A percentile compares a stretch with the other conserved stretches of the same genome.
phyloP scores from a whole-genome alignment of 2,888 invertebrate genomes.

The Itoplectis maculator region DNA sequence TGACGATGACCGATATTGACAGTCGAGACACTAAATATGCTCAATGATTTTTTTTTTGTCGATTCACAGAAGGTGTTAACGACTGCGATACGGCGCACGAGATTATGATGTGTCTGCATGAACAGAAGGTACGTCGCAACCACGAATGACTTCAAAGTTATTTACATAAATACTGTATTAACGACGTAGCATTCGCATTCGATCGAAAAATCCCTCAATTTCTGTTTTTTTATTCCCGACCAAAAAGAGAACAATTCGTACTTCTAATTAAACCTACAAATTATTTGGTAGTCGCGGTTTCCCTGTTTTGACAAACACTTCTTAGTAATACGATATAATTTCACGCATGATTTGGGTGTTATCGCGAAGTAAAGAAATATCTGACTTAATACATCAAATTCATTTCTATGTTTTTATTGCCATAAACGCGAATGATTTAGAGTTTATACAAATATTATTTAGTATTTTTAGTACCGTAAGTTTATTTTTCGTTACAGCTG shows the following conservation, averaged over 20 bases:
- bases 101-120: constrained; percentile 55
- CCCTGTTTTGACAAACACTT: neutral
- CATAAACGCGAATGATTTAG: too few species aligned
- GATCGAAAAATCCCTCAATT: neutral
- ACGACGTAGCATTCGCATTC: neutral
- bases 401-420: too few species aligned
- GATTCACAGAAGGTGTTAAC: constrained; percentile 58
- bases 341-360: too few species aligned
- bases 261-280: neutral
- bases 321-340: too few species aligned
- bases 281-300: neutral
- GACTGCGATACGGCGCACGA: constrained; percentile 65
- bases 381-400: too few species aligned
- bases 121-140: constrained; percentile 56
- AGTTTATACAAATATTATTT: too few species aligned
- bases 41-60: neutral
- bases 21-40: neutral
- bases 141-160: neutral
- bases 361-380: too few species aligned
- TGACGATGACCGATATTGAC: neutral
- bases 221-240: neutral
- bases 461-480: too few species aligned
- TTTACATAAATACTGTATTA: neutral
- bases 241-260: neutral
- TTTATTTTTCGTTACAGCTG: neutral